Base-by-base conservation (phyloP, 2,797 vertebrate species). In the Caiman crocodilus region DNA sequence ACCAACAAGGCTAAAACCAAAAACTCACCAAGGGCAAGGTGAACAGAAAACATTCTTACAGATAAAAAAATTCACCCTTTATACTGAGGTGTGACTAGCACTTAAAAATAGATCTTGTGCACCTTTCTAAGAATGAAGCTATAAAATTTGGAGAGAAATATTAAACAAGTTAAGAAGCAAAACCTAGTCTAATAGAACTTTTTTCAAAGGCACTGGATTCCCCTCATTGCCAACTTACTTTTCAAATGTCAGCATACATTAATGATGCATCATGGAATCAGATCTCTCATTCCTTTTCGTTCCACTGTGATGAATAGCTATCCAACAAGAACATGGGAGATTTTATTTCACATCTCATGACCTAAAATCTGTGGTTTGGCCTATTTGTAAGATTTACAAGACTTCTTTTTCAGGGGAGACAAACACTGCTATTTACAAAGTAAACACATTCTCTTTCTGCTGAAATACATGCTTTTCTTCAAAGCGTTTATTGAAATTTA, bases 381-480 rank as follows among this genome's bases (percentile, higher is more conserved):
- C 77, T 82, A 63, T 76, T 87, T 89, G 65, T 74, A 94, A 82
- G 88, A 90, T 90, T 97, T 96, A 90, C 82, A 81, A 56, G 32
- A 89, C 3, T 83, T 65, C 76, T 94, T 85, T 87, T 56, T 69
- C 64, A 86, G 92, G 86, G 91, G 92, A 94, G 55, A 11, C 32
- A 95, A 95, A 95, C 73, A 87, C 28, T 82, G 76, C n/a, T 92
- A 82, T 96, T 96, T 94, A 93, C 86, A 96, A 9, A 84, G 80
- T 91, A 90, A 91, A 95, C 58, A 91, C 21, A 74, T 84, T 69
- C 80, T 79, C 25, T 92, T 78, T 69, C 86, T 80, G 69, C 64
- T 82, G 80, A 92, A 90, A 95, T 79, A 87, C 64, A 90, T 94
- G 64, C 56, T 90, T 80, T 91, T 76, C 83, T 79, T 92, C 58